Percentiles rank a stretch among this genome's conserved stretches.
Conservation (phyloP, 2,113 vertebrate genomes). For the Lonchura striata region DNA sequence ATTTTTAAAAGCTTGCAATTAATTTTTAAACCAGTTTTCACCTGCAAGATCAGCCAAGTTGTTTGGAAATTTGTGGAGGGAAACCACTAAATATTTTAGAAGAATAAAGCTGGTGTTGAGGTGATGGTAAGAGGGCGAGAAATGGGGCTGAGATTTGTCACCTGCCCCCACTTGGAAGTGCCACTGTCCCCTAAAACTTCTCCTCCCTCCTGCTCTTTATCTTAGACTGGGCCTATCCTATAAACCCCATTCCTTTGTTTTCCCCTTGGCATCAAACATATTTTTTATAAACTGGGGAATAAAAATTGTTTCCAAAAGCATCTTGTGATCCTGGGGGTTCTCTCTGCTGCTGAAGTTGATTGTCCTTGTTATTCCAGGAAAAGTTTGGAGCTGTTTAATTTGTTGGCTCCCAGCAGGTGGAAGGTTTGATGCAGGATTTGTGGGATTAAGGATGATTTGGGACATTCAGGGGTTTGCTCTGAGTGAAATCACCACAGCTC, state of each 20-base stretch:
- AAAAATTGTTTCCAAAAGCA: background rate
- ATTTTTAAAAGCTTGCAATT: slow-evolving; percentile 56
- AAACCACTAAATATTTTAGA: slow-evolving; percentile 38
- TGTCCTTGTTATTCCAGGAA: background rate
- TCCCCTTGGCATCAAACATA: background rate
- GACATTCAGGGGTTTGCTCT: background rate
- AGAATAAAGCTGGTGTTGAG: accelerated
- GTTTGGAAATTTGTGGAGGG: background rate
- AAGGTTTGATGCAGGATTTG: background rate
- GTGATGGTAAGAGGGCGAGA: background rate
- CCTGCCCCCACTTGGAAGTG: background rate
- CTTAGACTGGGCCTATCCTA: background rate
- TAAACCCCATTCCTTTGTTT: background rate
- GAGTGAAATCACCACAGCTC: background rate
- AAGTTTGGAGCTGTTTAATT: background rate
- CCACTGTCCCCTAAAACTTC: background rate
- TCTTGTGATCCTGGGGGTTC: background rate
- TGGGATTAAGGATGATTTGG: background rate
- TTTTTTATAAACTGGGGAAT: background rate
- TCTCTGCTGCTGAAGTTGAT: background rate
- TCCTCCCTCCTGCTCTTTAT: background rate
- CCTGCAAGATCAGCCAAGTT: background rate
- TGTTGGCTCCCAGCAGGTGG: background rate
- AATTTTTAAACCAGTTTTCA: slow-evolving; percentile 51
- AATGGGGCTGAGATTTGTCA: background rate